Evolutionary conservation across 2,797 vertebrate species (phyloP).

Genomic region (Heliangelus exortis): DNA sequence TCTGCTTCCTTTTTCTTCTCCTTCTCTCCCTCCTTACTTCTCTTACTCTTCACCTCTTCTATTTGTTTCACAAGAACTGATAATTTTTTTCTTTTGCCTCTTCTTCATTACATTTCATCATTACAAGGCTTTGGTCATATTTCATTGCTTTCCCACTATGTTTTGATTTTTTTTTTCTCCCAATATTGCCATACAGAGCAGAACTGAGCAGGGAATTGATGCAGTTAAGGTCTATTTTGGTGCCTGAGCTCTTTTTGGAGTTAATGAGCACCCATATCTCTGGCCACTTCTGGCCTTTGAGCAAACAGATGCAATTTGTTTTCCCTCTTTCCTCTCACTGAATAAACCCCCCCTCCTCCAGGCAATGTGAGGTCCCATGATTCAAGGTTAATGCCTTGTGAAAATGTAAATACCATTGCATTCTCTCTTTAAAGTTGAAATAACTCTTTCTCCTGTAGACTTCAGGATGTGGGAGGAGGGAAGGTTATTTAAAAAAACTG

Average conservation of each 20-base stretch:
- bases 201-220: neutral
- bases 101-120: conserved; percentile 52
- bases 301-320: neutral
- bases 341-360: neutral
- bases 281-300: conserved; percentile 9
- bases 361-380: neutral
- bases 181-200: neutral
- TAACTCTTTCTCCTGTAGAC: neutral
- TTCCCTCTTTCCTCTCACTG: neutral
- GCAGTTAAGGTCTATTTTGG: neutral
- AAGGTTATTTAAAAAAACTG: neutral
- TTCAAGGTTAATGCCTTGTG: neutral
- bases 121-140: conserved; percentile 33
- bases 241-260: neutral
- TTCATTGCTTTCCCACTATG: conserved; percentile 29
- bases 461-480: neutral
- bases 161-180: conserved; percentile 37
- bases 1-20: neutral
- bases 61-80: neutral
- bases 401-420: neutral
- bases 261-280: conserved; percentile 5
- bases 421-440: neutral
- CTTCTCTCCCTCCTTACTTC: neutral
- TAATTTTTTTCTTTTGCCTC: neutral
- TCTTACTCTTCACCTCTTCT: neutral